A percentile compares a stretch with the other conserved stretches of the same genome.
These are phyloP conservation scores for Porites lutea DNA, from an alignment of 64 coral and sea anemone species.

Conservation along the genomic window DNA sequence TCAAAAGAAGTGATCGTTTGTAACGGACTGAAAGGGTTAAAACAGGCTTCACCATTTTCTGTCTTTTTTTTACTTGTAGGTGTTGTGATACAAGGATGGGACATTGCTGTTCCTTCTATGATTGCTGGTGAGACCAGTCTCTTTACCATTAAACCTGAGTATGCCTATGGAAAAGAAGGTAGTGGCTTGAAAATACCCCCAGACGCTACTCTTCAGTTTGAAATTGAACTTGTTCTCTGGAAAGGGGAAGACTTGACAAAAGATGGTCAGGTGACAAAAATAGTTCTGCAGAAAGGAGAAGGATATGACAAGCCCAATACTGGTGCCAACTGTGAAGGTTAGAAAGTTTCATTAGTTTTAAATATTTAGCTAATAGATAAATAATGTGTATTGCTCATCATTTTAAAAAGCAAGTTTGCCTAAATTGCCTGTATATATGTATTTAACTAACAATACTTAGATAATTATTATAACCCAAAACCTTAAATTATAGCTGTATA, in stretches of 20 bases:
- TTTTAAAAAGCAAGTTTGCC: no score
- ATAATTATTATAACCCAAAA: no score
- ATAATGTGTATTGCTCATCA: no score
- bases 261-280: slow-evolving; percentile 66
- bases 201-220: slow-evolving; percentile 55
- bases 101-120: slow-evolving; percentile 60
- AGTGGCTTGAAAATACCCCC: slow-evolving; percentile 57
- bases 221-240: slow-evolving; percentile 47
- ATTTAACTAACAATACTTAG: no score
- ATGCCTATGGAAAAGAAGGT: slow-evolving; percentile 58
- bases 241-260: slow-evolving; percentile 65
- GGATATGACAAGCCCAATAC: slow-evolving; percentile 61
- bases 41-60: not conserved
- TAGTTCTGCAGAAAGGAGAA: slow-evolving; percentile 45
- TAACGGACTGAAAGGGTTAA: no score
- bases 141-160: slow-evolving; percentile 46
- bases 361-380: no score
- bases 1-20: no score
- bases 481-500: no score
- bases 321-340: slow-evolving; percentile 61
- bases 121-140: slow-evolving; percentile 22
- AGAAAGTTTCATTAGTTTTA: not conserved
- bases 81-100: slow-evolving; percentile 69
- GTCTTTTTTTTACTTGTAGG: slow-evolving; percentile 4
- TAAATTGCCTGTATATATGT: no score